Evolutionary conservation across 2,888 invertebrate species (phyloP), one percentile per base, ranked within the genome.

Genomic region (Sinopyrophorus schimmeli): DNA sequence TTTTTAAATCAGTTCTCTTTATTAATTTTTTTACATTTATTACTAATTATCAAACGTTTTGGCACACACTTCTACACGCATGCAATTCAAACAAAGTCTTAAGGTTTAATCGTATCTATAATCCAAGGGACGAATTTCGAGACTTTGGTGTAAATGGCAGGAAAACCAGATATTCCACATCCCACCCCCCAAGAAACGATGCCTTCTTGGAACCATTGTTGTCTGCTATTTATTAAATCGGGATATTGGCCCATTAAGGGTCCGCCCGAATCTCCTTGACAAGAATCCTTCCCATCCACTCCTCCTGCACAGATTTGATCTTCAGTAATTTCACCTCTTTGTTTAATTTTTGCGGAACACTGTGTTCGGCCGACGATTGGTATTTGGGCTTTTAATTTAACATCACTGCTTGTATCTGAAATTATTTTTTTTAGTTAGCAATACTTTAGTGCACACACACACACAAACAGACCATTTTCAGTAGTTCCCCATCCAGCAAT

Each of bases 201-300:
- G 9, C 28, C 39, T n/a, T 39, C 39, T 35, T 27, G 24, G 20
- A 27, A 44, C 27, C 14, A 44, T 16, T 37, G 30, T 18, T 14
- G n/a, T 16, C 37, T 11, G 2, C 12, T 21, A n/a, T 38, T 12
- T 7, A 26, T 21, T n/a, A 38, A 4, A 26, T 38, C 26, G 1
- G 26, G 37, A 14, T 26, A 38, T 9, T 23, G 12, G 14, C 26
- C 26, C 11, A 47, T 17, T 21, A 89, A 72, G 0, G 89, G 88
- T 3, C 89, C 88, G 1, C 89, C 89, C 5, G 86, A 87, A 59
- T 89, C 89, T 0, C 89, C 89, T 31, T 76, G 77, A 63, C 89
- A 89, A 0, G 87, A 83, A 63, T 89, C 89, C 60, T 83, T 78
- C 15, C 43, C 42, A 20, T 41, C 43, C 46, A 63, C 58, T 3